Evolutionary conservation across 2,797 vertebrate species (phyloP).

Genomic region (Notamacropus eugenii): DNA sequence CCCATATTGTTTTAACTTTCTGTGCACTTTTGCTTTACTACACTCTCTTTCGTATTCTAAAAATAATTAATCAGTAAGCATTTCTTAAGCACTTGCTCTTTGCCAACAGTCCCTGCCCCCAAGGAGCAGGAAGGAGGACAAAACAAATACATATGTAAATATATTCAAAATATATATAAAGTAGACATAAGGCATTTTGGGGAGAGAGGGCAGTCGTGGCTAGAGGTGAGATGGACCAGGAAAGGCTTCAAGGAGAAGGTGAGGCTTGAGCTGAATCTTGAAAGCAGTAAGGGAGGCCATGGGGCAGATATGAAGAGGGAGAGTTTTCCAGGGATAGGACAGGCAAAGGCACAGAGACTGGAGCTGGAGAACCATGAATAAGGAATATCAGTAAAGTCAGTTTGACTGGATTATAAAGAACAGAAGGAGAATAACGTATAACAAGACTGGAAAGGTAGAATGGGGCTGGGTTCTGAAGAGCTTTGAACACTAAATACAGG

Average conservation of each 20-base stretch:
- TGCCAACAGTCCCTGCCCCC: background rate
- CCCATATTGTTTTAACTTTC: background rate
- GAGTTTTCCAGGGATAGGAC: background rate
- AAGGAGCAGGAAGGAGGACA: background rate
- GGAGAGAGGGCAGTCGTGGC: background rate
- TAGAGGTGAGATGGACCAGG: background rate
- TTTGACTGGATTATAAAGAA: background rate
- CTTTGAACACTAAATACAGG: background rate
- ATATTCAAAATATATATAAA: background rate
- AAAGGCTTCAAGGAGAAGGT: background rate
- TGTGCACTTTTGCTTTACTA: background rate
- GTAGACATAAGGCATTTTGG: background rate
- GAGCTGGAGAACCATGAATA: background rate
- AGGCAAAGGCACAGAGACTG: background rate
- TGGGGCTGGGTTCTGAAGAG: background rate
- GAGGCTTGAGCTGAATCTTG: background rate
- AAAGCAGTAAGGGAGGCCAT: background rate
- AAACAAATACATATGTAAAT: background rate
- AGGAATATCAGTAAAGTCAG: background rate
- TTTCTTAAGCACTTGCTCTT: background rate
- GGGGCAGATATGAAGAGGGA: background rate
- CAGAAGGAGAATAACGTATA: background rate
- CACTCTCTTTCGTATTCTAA: background rate
- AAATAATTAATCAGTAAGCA: background rate
- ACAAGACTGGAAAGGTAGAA: background rate